A percentile compares a stretch with the other conserved stretches of the same genome.
These are phyloP conservation scores for Hyperopisus bebe DNA, from an alignment of 2,113 vertebrate species.

Conservation along the genomic window DNA sequence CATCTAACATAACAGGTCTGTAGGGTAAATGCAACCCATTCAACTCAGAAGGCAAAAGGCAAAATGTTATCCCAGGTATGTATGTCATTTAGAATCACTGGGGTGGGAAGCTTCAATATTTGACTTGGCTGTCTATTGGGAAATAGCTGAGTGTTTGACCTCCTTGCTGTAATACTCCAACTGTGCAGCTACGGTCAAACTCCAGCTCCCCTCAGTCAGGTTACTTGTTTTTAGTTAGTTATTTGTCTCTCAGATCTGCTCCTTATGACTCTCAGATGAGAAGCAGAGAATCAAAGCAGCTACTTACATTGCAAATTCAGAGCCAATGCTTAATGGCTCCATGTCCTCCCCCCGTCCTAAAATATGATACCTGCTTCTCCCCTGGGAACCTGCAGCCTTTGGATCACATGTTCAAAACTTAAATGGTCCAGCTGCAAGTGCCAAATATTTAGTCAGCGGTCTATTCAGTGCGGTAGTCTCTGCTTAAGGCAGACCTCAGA, in stretches of 20 bases:
- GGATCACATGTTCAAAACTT: not conserved
- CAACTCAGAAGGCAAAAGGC: no score
- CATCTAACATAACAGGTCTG: not conserved
- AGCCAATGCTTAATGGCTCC: not conserved
- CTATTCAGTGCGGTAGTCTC: not conserved
- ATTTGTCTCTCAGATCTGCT: not conserved
- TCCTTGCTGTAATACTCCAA: not conserved
- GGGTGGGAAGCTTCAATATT: not conserved
- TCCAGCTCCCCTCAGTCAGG: not conserved
- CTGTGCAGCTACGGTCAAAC: not conserved
- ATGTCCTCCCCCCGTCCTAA: not conserved
- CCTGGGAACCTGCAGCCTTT: not conserved
- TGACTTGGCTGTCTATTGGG: slow-evolving; percentile 7
- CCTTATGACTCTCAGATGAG: not conserved
- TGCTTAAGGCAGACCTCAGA: not conserved
- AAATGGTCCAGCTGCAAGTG: not conserved
- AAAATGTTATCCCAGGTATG: not conserved
- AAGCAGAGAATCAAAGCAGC: not conserved
- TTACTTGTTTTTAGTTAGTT: not conserved
- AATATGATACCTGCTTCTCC: not conserved
- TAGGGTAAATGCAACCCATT: not conserved
- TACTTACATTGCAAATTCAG: not conserved
- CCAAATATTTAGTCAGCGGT: not conserved
- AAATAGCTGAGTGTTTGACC: not conserved
- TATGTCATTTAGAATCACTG: not conserved